Percentiles rank a stretch among this genome's conserved stretches.
Conservation (phyloP, 2,888 invertebrate species). For the Nowickia ferox region DNA sequence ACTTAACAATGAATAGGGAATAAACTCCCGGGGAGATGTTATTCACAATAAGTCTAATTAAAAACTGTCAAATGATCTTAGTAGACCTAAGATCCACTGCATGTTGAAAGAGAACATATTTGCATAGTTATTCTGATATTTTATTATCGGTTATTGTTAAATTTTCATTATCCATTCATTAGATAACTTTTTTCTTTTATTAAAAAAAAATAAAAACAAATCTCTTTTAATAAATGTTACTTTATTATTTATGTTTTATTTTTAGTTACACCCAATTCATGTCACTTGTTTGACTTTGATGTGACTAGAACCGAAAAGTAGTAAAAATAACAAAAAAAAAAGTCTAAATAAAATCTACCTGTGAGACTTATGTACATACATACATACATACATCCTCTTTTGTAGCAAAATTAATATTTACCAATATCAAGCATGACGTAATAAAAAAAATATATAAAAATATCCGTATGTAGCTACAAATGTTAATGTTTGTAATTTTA, state of each 20-base stretch:
- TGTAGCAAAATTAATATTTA: slow-evolving; percentile 14
- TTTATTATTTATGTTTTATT: slow-evolving; percentile 25
- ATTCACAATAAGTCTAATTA: too few relatives aligned
- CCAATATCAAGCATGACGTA: slow-evolving; percentile 57
- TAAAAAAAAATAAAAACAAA: slow-evolving; percentile 42
- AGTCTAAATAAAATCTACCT: slow-evolving; percentile 39
- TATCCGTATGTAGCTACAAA: neutral
- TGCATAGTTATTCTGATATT: slow-evolving; percentile 20
- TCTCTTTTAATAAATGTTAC: slow-evolving; percentile 62
- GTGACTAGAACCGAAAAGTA: neutral
- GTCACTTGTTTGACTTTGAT: slow-evolving; percentile 53
- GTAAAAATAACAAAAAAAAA: slow-evolving; percentile 1
- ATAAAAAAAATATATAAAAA: slow-evolving; percentile 39
- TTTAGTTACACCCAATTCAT: slow-evolving; percentile 58
- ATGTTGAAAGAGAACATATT: neutral
- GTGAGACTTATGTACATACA: neutral
- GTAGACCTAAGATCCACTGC: too few relatives aligned
- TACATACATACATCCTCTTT: slow-evolving; percentile 2
- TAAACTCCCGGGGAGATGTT: too few relatives aligned
- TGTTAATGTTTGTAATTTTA: slow-evolving; percentile 16
- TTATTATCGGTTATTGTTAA: slow-evolving; percentile 21
- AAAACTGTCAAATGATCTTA: too few relatives aligned
- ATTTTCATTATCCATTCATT: slow-evolving; percentile 15
- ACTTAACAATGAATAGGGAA: too few relatives aligned
- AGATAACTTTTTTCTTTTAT: slow-evolving; percentile 6